phyloP scores from a whole-genome alignment of 1,140 invertebrate genomes.

The Mactra quadrangularis region DNA sequence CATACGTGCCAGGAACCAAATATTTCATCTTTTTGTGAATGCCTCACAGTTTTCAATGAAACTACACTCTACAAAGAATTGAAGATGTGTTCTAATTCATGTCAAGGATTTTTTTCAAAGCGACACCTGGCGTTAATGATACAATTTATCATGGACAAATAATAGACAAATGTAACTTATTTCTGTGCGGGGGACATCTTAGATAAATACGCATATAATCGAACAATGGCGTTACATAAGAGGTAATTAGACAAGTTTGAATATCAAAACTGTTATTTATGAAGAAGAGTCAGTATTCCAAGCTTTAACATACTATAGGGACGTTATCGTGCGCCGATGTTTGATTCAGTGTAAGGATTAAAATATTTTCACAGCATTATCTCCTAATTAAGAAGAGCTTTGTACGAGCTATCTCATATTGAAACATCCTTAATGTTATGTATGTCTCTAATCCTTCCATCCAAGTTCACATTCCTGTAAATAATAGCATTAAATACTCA shows the following conservation, averaged over 20 bases:
- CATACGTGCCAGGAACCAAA: too few species aligned
- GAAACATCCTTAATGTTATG: constrained; percentile 9
- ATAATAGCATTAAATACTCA: constrained; percentile 30
- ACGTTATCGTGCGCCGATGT: too few species aligned
- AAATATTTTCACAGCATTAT: constrained; percentile 29
- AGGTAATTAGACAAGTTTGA: constrained; percentile 33
- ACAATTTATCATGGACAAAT: not conserved
- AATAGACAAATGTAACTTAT: not conserved
- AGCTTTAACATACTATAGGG: constrained; percentile 13
- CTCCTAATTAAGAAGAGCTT: constrained; percentile 52
- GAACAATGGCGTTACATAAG: constrained; percentile 22
- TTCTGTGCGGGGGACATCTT: constrained; percentile 25
- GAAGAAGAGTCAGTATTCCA: constrained; percentile 21
- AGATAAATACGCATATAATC: not conserved
- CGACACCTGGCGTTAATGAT: not conserved
- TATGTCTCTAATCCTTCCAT: constrained; percentile 11
- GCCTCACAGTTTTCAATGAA: too few species aligned
- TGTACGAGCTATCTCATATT: constrained; percentile 26
- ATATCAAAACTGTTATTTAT: constrained; percentile 19
- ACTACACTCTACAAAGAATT: too few species aligned
- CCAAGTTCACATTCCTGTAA: constrained; percentile 28
- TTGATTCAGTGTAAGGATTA: constrained; percentile 48
- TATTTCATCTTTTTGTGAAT: too few species aligned
- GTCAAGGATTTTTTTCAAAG: too few species aligned
- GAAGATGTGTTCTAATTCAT: too few species aligned